Base-by-base conservation (phyloP, 2,888 invertebrate species). In the Spodoptera littoralis region DNA sequence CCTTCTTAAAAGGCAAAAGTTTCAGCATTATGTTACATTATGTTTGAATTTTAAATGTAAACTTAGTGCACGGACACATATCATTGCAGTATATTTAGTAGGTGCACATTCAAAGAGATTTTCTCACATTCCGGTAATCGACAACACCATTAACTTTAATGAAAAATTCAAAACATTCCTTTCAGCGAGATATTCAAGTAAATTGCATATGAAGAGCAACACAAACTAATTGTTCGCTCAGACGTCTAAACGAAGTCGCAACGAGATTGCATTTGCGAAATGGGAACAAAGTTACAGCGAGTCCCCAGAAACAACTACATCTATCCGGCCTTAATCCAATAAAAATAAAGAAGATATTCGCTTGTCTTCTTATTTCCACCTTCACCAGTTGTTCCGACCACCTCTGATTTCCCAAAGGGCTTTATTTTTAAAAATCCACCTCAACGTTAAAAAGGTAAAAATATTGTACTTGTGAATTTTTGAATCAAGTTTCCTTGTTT, bases 341-440 rank as follows among this genome's bases (percentile, higher is more conserved):
- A 65, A 76, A 68, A 66, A 80, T 84, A 90, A 81, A 84, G 85
- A 74, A 81, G 79, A 88, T 82, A 85, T 84, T 90, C 79, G 79
- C 70, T 72, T 82, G 83, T 70, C 65, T 64, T 65, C 55, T 61
- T 76, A 74, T 80, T 74, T 69, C 66, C 74, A 73, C 76, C 70
- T 82, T 76, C 76, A 78, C 70, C 79, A 77, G 83, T 85, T 83
- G 82, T 82, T 83, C 83, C 85, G 79, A 86, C 86, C 87, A 87
- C 85, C 84, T 85, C 85, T 93, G 93, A 94, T 94, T 94, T 94
- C 93, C 93, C 93, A 85, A 83, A 89, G 93, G 93, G 84, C 88
- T 78, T 84, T 89, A 88, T 91, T 92, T 91, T 89, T 86, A 84
- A 91, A 91, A 92, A 91, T 89, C 87, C 84, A 82, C 88, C 84